Conservation (phyloP, 2,888 invertebrate species). For the Mechanitis messenoides region DNA sequence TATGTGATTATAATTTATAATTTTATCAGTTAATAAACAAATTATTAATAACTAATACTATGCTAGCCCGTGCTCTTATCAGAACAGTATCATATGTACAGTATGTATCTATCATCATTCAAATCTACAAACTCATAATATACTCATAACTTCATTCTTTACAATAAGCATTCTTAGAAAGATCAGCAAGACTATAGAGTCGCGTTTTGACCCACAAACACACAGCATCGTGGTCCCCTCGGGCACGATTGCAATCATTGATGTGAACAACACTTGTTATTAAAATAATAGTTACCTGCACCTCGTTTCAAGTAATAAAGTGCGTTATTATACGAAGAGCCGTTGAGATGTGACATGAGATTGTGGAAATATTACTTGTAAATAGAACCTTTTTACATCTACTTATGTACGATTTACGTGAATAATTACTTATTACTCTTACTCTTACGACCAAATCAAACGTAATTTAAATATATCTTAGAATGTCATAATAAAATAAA, state of each 20-base stretch:
- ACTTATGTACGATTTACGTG: not conserved
- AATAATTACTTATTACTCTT: not conserved
- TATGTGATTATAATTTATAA: no score
- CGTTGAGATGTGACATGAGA: slow-evolving; percentile 27
- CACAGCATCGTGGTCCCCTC: slow-evolving; percentile 49
- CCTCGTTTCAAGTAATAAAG: slow-evolving; percentile 35
- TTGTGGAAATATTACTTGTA: slow-evolving; percentile 26
- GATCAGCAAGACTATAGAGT: slow-evolving; percentile 32
- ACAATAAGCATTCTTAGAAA: slow-evolving; percentile 17
- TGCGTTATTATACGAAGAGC: slow-evolving; percentile 26
- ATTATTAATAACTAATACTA: no score
- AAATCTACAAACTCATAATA: no score
- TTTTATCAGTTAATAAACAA: no score
- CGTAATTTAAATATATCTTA: no score
- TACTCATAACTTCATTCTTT: not conserved
- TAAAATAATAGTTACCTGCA: slow-evolving; percentile 47
- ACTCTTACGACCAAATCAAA: not conserved
- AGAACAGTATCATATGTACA: no score
- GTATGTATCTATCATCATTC: no score
- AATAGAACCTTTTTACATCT: slow-evolving; percentile 22
- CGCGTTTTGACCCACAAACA: slow-evolving; percentile 56
- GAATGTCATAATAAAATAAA: slow-evolving; percentile 3
- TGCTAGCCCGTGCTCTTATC: no score
- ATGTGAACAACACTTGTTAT: slow-evolving; percentile 41
- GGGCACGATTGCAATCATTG: slow-evolving; percentile 46